Evolutionary conservation across 2,888 invertebrate species (phyloP).

Genomic region (Stenoptilia bipunctidactyla): DNA sequence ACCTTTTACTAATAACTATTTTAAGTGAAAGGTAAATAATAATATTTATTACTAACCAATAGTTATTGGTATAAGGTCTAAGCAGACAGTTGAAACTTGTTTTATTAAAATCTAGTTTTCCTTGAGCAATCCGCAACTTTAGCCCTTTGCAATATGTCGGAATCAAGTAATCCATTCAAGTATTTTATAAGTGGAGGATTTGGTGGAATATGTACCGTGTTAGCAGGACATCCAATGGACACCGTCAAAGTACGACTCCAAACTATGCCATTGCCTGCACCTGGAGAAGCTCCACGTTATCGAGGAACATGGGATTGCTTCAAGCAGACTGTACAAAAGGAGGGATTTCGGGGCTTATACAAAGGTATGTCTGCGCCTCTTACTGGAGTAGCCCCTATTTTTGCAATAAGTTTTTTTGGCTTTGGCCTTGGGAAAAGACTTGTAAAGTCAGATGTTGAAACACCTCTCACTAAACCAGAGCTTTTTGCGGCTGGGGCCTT

Average conservation of each 20-base stretch:
- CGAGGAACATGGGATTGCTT: conserved; percentile 94
- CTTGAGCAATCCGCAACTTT: too few relatives aligned
- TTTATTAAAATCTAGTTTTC: too few relatives aligned
- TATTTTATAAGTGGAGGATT: conserved; percentile 97
- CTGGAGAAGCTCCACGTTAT: conserved; percentile 85
- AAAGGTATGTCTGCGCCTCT: conserved; percentile 94
- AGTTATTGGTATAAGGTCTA: too few relatives aligned
- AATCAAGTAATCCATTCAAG: conserved; percentile 83
- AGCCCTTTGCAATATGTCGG: conserved; percentile 58
- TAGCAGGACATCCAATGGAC: conserved; percentile 97
- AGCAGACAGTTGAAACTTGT: too few relatives aligned
- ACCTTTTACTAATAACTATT: too few relatives aligned
- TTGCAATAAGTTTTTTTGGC: conserved; percentile 97
- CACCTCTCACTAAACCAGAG: conserved; percentile 79
- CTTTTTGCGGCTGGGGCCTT: conserved; percentile 95
- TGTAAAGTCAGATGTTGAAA: conserved; percentile 67
- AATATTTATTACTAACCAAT: too few relatives aligned
- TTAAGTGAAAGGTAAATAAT: too few relatives aligned
- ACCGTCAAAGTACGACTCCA: conserved; percentile 96
- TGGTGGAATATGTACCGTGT: conserved; percentile 95
- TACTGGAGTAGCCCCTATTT: conserved; percentile 98
- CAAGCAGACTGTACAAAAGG: conserved; percentile 86
- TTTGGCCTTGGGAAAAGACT: conserved; percentile 93
- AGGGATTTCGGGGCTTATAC: conserved; percentile 88
- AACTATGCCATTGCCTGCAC: conserved; percentile 88